A percentile compares a stretch with the other conserved stretches of the same genome.
Conservation (phyloP, 2,888 invertebrate species). For the Cactoblastis cactorum region DNA sequence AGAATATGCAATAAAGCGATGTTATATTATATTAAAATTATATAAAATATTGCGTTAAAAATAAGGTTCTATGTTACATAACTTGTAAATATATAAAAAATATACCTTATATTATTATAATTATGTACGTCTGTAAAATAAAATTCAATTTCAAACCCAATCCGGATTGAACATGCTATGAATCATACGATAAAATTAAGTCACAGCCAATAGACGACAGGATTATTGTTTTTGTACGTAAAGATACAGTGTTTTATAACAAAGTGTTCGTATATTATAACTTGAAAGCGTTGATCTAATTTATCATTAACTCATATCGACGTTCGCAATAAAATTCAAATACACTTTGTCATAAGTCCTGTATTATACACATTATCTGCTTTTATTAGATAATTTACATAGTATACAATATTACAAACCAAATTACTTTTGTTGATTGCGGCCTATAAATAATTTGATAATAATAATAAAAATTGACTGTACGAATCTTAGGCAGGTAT, state of each 20-base stretch:
- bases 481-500: no score
- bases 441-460: neutral
- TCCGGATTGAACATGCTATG: neutral
- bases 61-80: no score
- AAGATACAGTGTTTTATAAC: neutral
- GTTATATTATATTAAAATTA: no score
- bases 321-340: neutral
- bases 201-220: conserved; percentile 23
- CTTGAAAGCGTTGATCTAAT: neutral
- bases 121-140: no score
- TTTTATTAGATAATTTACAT: neutral
- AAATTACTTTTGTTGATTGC: neutral
- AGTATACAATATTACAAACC: neutral
- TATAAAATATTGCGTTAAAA: no score
- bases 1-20: no score
- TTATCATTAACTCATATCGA: neutral
- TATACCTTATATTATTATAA: no score
- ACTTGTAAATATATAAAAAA: no score
- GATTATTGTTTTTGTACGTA: neutral
- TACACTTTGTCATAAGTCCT: neutral
- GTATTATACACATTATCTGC: neutral
- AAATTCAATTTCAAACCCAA: neutral
- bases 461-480: neutral
- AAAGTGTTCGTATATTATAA: neutral
- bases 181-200: conserved; percentile 15